phyloP scores from a whole-genome alignment of 2,113 vertebrate genomes.

The Astur gentilis region DNA sequence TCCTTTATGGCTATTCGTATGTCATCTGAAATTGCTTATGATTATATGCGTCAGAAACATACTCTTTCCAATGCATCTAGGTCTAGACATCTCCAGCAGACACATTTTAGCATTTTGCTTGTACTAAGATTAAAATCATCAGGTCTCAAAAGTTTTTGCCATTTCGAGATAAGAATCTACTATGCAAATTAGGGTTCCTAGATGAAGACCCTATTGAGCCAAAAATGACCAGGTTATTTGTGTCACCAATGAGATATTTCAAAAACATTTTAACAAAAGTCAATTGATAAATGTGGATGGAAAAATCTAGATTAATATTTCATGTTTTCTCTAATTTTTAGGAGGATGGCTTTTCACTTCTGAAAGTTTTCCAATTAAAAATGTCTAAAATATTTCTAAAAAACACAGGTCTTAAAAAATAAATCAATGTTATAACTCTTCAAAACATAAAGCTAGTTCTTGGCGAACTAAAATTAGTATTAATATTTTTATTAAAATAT shows the following conservation, averaged over 20 bases:
- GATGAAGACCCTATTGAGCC: neutral
- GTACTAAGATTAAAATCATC: neutral
- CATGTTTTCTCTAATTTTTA: neutral
- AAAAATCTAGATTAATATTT: neutral
- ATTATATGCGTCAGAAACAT: neutral
- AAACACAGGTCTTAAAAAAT: neutral
- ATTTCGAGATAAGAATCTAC: neutral
- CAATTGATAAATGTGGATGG: neutral
- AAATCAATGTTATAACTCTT: neutral
- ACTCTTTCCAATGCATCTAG: neutral
- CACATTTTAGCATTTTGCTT: neutral
- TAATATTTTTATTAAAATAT: neutral
- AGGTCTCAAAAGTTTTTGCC: neutral
- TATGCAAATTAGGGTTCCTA: neutral
- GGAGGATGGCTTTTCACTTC: neutral
- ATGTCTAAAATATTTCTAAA: neutral
- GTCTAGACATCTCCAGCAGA: neutral
- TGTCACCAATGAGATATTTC: neutral
- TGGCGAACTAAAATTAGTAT: neutral
- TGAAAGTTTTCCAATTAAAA: neutral
- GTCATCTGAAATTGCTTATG: neutral
- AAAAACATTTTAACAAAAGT: neutral
- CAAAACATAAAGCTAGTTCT: neutral
- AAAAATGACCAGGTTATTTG: neutral
- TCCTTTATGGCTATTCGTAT: neutral